A percentile compares a stretch with the other conserved stretches of the same genome.
These are phyloP conservation scores for Desoria tigrina DNA, from an alignment of 2,888 invertebrate species.

Conservation along the genomic window DNA sequence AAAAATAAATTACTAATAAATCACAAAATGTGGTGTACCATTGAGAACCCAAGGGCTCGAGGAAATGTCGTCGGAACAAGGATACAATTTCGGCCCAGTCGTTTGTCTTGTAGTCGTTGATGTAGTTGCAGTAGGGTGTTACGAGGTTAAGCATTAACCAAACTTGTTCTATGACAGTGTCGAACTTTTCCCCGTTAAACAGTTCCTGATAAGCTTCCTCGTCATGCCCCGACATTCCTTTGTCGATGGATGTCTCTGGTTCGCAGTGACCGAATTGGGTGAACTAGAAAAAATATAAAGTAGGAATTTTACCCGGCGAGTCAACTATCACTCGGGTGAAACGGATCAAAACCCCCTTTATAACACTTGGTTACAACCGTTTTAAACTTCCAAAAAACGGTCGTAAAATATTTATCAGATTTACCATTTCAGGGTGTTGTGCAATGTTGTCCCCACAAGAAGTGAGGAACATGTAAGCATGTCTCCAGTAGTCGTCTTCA, in stretches of 20 bases:
- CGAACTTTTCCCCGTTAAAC: not conserved
- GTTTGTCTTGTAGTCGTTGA: constrained; percentile 10
- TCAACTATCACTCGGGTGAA: too few relatives aligned
- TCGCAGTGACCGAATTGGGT: too few relatives aligned
- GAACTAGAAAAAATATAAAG: too few relatives aligned
- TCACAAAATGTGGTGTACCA: not conserved
- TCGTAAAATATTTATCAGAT: too few relatives aligned
- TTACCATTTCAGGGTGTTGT: too few relatives aligned
- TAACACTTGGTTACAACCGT: too few relatives aligned
- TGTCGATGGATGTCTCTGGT: too few relatives aligned
- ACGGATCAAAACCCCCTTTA: too few relatives aligned
- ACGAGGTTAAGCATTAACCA: not conserved
- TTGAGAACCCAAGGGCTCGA: not conserved
- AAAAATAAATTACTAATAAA: not conserved
- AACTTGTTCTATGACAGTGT: constrained; percentile 10
- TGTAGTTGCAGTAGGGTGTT: not conserved
- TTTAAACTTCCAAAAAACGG: too few relatives aligned
- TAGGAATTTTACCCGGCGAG: too few relatives aligned
- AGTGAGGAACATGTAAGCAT: not conserved
- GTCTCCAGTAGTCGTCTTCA: constrained; percentile 3
- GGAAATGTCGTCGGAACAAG: not conserved
- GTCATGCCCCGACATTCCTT: too few relatives aligned
- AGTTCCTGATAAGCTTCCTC: not conserved
- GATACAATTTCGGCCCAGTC: not conserved
- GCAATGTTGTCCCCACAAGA: not conserved